A percentile compares a stretch with the other conserved stretches of the same genome.
These are phyloP conservation scores for Drosophila maculinotata DNA, from an alignment of 2,888 invertebrate species.

Conservation along the genomic window DNA sequence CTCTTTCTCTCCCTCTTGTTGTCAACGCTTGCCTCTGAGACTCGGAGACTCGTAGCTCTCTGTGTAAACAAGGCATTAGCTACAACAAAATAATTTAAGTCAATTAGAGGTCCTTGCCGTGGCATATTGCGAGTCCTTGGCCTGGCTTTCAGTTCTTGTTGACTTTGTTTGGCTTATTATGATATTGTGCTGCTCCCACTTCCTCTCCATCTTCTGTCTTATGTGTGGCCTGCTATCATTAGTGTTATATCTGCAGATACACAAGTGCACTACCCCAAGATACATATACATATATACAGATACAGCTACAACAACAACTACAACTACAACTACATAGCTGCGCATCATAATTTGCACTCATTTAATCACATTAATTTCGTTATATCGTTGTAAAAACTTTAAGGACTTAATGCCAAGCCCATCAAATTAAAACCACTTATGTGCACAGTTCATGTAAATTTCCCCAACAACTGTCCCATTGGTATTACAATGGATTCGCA, in stretches of 20 bases:
- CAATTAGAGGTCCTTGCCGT: constrained; percentile 76
- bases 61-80: constrained; percentile 77
- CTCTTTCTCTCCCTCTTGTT: background rate
- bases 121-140: constrained; percentile 53
- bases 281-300: constrained; percentile 5
- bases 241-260: constrained; percentile 34
- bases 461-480: constrained; percentile 2
- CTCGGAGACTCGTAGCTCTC: constrained; percentile 9
- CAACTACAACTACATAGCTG: no score
- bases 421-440: constrained; percentile 12
- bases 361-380: constrained; percentile 17
- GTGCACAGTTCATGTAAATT: constrained; percentile 16
- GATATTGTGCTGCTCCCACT: constrained; percentile 41
- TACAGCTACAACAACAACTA: background rate
- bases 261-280: background rate
- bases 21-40: background rate
- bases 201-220: background rate
- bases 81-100: constrained; percentile 82
- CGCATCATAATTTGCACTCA: constrained; percentile 40
- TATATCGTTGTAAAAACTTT: background rate
- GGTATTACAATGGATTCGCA: constrained; percentile 22
- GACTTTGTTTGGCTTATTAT: constrained; percentile 60
- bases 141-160: constrained; percentile 51
- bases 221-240: constrained; percentile 40
- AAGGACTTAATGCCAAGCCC: constrained; percentile 11